Evolutionary conservation across 2,888 invertebrate genomes (phyloP), one percentile per base, ranked within the genome.

Genomic region (Zeuzera pyrina): DNA sequence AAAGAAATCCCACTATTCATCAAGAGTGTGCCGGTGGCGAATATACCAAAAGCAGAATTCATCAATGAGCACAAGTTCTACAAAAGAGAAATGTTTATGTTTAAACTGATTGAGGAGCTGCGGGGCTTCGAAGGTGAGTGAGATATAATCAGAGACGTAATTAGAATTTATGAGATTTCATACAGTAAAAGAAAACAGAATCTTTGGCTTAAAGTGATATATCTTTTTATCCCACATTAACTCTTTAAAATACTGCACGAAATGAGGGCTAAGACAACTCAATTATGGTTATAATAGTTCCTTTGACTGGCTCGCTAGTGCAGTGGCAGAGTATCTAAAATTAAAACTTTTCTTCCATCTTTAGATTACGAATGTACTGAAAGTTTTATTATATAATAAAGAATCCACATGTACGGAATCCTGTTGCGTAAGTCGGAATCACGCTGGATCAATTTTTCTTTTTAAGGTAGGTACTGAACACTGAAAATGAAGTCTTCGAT

Each of bases 1-100:
- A 42, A 45, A 29, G 39, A 46, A 15, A 41, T 74, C 3, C 41
- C 52, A 2, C 41, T 79, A 11, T 79, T 79, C 31, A 47, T 76
- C n/a, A 79, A 78, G 43, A 46, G 54, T 6, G 15, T 78, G 6
- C 76, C 79, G 8, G 25, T 43, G 2, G 35, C 24, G 3, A 77
- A 79, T 34, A 43, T 57, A 29, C 63, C 66, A 1, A 79, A 79
- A 39, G 63, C 65, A 0, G 55, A 65, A 1, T 69, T 69, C 30
- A 74, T 81, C 1, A 33, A 51, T 1, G 46, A 50, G 2, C 44
- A 52, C 24, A 46, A 65, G 25, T 77, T 52, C 39, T 72, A 54
- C 31, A 50, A 45, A 31, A 50, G 71, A n/a, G 81, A 81, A 39
- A 49, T 43, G 38, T 31, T 67, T n/a, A 52, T 72, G 49, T 69